Conservation (phyloP, 2,797 vertebrate genomes). For the Dicrostonyx torquatus region DNA sequence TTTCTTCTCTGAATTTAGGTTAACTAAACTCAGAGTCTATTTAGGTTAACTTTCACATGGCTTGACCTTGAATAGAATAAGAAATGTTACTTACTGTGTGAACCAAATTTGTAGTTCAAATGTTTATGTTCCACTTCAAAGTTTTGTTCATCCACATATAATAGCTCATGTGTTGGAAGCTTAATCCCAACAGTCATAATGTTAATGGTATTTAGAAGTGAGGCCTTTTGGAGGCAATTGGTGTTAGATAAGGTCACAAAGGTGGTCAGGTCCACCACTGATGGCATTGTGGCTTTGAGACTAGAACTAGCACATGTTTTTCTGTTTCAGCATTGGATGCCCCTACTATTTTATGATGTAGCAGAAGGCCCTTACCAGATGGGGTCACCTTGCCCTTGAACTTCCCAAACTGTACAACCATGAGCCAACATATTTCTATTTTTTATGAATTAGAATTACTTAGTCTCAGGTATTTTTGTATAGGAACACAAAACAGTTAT, state of each 20-base stretch:
- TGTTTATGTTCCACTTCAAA: slow-evolving; percentile 8
- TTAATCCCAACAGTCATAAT: neutral
- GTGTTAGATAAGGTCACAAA: neutral
- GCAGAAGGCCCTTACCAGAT: neutral
- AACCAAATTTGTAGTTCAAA: slow-evolving; percentile 38
- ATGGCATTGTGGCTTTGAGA: neutral
- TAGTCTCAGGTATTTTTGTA: neutral
- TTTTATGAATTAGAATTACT: neutral
- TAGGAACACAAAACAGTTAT: neutral
- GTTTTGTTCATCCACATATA: neutral
- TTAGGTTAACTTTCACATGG: slow-evolving; percentile 44
- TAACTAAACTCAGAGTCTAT: slow-evolving; percentile 57
- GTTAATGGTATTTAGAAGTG: neutral
- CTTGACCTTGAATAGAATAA: slow-evolving; percentile 46
- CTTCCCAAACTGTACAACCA: neutral
- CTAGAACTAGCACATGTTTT: neutral
- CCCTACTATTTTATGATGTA: neutral
- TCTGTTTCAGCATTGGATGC: neutral
- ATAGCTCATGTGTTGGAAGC: neutral
- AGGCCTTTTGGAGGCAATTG: neutral
- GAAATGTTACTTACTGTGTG: slow-evolving; percentile 39
- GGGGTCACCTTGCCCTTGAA: neutral
- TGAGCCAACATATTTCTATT: neutral
- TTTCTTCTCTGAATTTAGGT: slow-evolving; percentile 59
- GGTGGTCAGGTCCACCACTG: neutral